Conservation (phyloP, 2,888 invertebrate genomes). For the Callyntrura guangdongensis region DNA sequence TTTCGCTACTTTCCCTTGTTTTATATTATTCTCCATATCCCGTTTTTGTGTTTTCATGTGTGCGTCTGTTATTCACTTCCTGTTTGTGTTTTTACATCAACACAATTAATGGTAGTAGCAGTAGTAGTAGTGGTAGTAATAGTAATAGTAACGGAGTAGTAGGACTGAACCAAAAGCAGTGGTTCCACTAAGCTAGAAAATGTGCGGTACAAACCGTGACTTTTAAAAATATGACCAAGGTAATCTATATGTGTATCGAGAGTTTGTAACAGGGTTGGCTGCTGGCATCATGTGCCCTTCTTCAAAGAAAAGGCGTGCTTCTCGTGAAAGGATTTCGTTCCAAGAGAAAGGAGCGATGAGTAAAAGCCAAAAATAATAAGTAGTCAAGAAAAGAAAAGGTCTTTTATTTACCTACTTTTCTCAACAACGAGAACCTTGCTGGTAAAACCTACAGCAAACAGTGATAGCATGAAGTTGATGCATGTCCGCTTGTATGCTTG, state of each 20-base stretch:
- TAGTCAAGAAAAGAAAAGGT: slow-evolving; percentile 25
- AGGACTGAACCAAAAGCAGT: too few species aligned
- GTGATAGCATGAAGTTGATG: neutral
- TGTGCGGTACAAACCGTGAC: neutral
- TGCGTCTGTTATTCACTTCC: slow-evolving; percentile 4
- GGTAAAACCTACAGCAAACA: neutral
- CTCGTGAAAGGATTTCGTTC: slow-evolving; percentile 51
- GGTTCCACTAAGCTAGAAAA: neutral
- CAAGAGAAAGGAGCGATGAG: slow-evolving; percentile 20
- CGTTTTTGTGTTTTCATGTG: neutral
- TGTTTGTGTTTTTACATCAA: slow-evolving; percentile 34
- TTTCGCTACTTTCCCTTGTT: slow-evolving; percentile 9
- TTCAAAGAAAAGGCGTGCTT: slow-evolving; percentile 21
- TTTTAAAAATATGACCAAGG: neutral
- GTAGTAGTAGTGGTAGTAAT: neutral
- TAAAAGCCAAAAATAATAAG: slow-evolving; percentile 34
- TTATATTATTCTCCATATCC: neutral
- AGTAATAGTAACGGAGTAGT: too few species aligned
- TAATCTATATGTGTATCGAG: neutral
- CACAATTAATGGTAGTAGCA: neutral
- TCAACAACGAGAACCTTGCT: neutral
- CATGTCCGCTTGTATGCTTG: neutral
- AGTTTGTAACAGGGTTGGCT: neutral
- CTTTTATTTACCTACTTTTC: slow-evolving; percentile 65
- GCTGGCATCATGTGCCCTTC: neutral